These are phyloP conservation scores for Isaurus tuberculatus DNA, from an alignment of 92 coral and sea anemone species.

Conservation along the genomic window DNA sequence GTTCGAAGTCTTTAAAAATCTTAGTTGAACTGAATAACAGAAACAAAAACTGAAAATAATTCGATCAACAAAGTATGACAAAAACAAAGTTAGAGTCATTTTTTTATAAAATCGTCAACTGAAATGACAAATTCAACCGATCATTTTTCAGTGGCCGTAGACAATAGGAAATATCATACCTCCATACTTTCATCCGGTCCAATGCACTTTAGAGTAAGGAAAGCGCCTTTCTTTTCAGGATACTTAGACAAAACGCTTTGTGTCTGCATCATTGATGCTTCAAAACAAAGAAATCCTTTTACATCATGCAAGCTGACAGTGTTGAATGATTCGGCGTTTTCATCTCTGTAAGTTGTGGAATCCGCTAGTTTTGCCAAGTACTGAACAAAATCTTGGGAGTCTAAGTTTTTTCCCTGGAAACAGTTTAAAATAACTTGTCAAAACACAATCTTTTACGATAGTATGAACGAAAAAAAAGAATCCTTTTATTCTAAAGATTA, in stretches of 20 bases:
- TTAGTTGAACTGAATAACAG: too few relatives aligned
- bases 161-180: not conserved
- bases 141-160: not conserved
- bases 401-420: not conserved
- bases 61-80: too few relatives aligned
- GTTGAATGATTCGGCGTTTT: not conserved
- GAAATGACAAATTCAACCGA: not conserved
- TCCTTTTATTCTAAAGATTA: too few relatives aligned
- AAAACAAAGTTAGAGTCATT: too few relatives aligned
- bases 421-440: not conserved
- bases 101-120: not conserved
- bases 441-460: too few relatives aligned
- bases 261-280: not conserved
- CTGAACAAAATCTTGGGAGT: not conserved
- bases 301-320: not conserved
- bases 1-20: too few relatives aligned
- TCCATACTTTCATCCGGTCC: constrained; percentile 8
- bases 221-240: not conserved
- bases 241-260: not conserved
- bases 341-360: not conserved
- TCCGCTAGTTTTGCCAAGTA: not conserved
- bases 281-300: not conserved
- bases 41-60: too few relatives aligned
- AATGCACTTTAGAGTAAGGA: not conserved
- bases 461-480: too few relatives aligned